Evolutionary conservation across 2,888 invertebrate species (phyloP).

Genomic region (Stenolophus ochropezus): DNA sequence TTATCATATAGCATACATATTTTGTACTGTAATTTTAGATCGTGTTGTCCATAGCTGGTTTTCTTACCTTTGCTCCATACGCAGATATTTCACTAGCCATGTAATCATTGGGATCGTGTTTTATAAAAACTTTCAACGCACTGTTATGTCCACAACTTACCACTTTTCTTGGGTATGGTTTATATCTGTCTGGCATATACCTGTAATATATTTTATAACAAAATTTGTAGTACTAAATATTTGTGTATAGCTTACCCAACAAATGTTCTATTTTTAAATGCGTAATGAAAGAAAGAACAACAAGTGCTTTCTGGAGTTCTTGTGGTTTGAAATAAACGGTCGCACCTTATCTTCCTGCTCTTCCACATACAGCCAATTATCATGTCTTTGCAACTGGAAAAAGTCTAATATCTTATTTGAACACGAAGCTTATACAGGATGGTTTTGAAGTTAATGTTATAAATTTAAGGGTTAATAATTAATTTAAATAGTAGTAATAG

Average conservation of each 20-base stretch:
- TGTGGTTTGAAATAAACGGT: slow-evolving; percentile 67
- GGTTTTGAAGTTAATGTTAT: no score
- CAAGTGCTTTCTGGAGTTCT: slow-evolving; percentile 73
- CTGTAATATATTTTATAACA: slow-evolving; percentile 9
- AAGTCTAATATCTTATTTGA: background rate
- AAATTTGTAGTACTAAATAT: background rate
- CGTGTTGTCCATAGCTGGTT: no score
- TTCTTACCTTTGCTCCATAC: slow-evolving; percentile 76
- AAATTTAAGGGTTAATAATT: no score
- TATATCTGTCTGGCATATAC: slow-evolving; percentile 32
- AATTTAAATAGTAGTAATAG: no score
- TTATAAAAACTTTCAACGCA: slow-evolving; percentile 78
- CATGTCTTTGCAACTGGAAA: slow-evolving; percentile 61
- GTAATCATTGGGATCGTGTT: slow-evolving; percentile 78
- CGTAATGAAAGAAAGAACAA: slow-evolving; percentile 80
- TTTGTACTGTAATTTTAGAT: no score
- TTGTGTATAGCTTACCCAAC: slow-evolving; percentile 64
- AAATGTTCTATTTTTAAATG: slow-evolving; percentile 69
- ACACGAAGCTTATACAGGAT: no score
- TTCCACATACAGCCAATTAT: slow-evolving; percentile 69
- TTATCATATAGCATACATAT: no score
- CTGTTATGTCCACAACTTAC: slow-evolving; percentile 83
- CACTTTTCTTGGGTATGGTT: slow-evolving; percentile 75
- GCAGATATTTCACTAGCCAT: slow-evolving; percentile 78
- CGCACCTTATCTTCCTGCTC: slow-evolving; percentile 67